Percentiles rank a stretch among this genome's conserved stretches.
Conservation (phyloP, 2,797 vertebrate genomes). For the Hybognathus amarus region DNA sequence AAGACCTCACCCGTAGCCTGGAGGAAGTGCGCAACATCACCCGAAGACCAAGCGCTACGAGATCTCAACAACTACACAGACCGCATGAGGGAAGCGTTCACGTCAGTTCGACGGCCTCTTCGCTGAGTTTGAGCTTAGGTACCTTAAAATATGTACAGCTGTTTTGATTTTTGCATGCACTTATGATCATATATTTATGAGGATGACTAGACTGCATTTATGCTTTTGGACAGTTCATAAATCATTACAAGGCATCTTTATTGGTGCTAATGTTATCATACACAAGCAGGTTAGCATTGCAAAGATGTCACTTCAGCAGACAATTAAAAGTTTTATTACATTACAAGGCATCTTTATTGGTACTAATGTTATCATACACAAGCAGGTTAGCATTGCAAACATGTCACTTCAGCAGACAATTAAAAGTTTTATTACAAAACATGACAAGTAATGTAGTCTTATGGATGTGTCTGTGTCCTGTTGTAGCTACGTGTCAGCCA, state of each 20-base stretch:
- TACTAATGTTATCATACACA: not conserved
- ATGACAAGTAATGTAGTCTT: no score
- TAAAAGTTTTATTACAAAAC: not conserved
- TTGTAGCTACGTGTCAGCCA: constrained; percentile 93
- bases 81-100: constrained; percentile 91
- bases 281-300: not conserved
- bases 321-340: no score
- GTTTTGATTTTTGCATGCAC: not conserved
- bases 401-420: not conserved
- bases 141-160: constrained; percentile 29
- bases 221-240: not conserved
- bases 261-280: not conserved
- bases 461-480: constrained; percentile 1
- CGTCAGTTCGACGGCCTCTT: constrained; percentile 94
- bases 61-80: constrained; percentile 94
- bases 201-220: not conserved
- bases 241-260: not conserved
- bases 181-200: not conserved
- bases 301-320: not conserved
- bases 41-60: constrained; percentile 93
- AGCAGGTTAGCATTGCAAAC: not conserved
- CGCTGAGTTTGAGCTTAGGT: constrained; percentile 98
- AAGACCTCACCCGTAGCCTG: constrained; percentile 92
- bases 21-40: constrained; percentile 94
- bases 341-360: not conserved